Base-by-base conservation (phyloP, 1,140 invertebrate genomes). In the Bombus consobrinus region DNA sequence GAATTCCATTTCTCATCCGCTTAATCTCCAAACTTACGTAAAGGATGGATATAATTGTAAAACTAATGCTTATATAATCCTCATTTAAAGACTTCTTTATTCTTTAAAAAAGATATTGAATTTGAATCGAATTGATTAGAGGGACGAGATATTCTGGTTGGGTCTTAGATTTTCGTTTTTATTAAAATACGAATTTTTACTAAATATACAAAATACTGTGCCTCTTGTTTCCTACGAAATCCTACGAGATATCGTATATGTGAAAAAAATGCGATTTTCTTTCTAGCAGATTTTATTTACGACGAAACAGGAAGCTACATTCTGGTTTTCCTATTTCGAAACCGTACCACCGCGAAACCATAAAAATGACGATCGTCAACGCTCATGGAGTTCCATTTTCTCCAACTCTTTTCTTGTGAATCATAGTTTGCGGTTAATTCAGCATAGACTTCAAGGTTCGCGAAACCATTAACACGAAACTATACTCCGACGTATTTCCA, bases 21-120 rank as follows among this genome's bases (percentile, higher is more conserved):
- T 41, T 78, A 32, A 41, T 84, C 37, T 71, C 22, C 22, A 28
- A 28, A 69, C 43, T 84, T 84, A 78, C 82, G 64, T 79, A 84
- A 84, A 78, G 25, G 47, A 18, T 2, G 12, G 6, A 3, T 82
- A 22, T 43, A 47, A 64, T 62, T 47, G 41, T 64, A 64, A 73
- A 64, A 75, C n/a, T 62, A 43, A 43, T 34, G 59, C 25, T 25
- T 62, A 22, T 22, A 53, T 53, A 53, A 53, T 8, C 47, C 18
- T 53, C 47, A 2, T 53, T 53, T 53, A 53, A 1, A 22, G 6
- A 53, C 47, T 22, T 2, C 6, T 53, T 8, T 22, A 22, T 53
- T 53, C 47, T 8, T 22, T 53, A 53, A 53, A 53, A 22, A 22
- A 53, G 1, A 53, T 53, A 53, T 53, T 6, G 47, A 53, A 53